Evolutionary conservation across 2,797 vertebrate genomes (phyloP).

Genomic region (Rousettus madagascariensis): DNA sequence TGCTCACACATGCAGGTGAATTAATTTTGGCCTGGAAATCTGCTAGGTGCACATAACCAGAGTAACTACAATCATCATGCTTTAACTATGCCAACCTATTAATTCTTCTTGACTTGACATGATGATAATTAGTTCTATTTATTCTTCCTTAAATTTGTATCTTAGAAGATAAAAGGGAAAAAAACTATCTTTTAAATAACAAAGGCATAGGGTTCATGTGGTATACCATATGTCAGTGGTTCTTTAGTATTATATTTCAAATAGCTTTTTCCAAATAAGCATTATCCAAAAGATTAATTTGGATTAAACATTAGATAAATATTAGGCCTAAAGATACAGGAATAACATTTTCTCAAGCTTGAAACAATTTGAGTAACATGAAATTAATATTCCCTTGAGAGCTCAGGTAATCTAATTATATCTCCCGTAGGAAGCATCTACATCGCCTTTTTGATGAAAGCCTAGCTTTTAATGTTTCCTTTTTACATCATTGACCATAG

Average conservation of each 20-base stretch:
- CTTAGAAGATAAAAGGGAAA: not conserved
- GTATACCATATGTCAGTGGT: not conserved
- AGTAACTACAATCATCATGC: not conserved
- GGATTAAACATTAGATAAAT: not conserved
- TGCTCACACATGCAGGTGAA: not conserved
- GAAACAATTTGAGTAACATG: constrained; percentile 15
- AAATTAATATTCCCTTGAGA: constrained; percentile 20
- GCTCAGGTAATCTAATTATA: not conserved
- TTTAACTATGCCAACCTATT: not conserved
- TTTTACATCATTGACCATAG: not conserved
- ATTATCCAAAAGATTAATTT: not conserved
- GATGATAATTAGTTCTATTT: not conserved
- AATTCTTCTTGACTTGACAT: not conserved
- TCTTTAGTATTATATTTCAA: not conserved
- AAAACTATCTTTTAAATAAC: not conserved
- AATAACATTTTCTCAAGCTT: constrained; percentile 4
- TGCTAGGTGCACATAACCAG: not conserved
- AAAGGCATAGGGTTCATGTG: not conserved
- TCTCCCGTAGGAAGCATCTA: not conserved
- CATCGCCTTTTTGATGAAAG: not conserved
- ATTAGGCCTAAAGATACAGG: not conserved
- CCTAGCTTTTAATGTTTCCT: not conserved
- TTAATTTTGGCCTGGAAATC: not conserved
- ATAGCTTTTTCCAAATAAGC: constrained; percentile 29
- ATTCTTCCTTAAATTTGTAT: not conserved